phyloP scores from a whole-genome alignment of 2,797 vertebrate genomes.

The Apodemus agrarius region DNA sequence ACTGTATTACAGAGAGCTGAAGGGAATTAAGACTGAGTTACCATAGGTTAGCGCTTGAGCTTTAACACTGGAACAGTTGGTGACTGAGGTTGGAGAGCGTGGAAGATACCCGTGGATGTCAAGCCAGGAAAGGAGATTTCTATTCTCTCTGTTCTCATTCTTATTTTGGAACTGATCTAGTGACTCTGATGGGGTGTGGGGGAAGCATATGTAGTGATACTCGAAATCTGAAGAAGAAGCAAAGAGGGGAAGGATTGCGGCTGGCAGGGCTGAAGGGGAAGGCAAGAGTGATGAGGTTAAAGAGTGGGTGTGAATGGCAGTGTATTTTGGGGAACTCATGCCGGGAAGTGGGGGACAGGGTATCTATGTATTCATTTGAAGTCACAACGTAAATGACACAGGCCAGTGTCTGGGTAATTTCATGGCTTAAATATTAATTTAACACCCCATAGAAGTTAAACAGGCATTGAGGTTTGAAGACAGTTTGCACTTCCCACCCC shows the following conservation, averaged over 20 bases:
- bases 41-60: constrained; percentile 87
- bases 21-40: constrained; percentile 88
- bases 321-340: constrained; percentile 86
- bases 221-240: constrained; percentile 80
- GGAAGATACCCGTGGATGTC: constrained; percentile 77
- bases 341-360: constrained; percentile 72
- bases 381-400: constrained; percentile 84
- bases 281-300: constrained; percentile 82
- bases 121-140: constrained; percentile 81
- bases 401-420: constrained; percentile 83
- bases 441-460: constrained; percentile 81
- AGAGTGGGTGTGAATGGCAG: constrained; percentile 85
- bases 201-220: constrained; percentile 81
- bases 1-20: constrained; percentile 88
- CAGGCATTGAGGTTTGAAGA: constrained; percentile 63
- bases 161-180: constrained; percentile 82
- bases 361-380: constrained; percentile 84
- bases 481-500: neutral
- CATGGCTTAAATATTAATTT: constrained; percentile 85
- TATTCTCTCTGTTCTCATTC: constrained; percentile 79
- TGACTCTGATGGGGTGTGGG: constrained; percentile 80
- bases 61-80: constrained; percentile 88
- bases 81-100: constrained; percentile 78
- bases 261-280: constrained; percentile 77
- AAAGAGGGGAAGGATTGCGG: constrained; percentile 81